Percentiles rank a stretch among this genome's conserved stretches.
Evolutionary conservation across 2,797 vertebrate species (phyloP).

Genomic region (Anguilla obscura): DNA sequence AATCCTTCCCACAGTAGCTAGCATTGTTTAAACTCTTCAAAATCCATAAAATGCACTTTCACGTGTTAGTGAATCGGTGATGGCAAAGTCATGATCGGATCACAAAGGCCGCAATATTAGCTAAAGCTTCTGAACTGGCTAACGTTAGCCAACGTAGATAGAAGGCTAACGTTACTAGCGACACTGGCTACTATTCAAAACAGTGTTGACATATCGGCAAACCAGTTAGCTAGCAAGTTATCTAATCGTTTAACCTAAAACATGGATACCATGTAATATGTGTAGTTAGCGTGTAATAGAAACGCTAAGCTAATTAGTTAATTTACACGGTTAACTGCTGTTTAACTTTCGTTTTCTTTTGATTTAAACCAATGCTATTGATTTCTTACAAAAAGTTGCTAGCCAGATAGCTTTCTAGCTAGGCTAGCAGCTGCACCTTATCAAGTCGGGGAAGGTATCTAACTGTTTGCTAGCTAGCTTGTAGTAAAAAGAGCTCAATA

Average conservation of each 20-base stretch:
- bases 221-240: neutral
- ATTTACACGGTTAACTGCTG: neutral
- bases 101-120: conserved; percentile 5
- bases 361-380: neutral
- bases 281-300: neutral
- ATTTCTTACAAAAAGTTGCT: neutral
- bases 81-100: neutral
- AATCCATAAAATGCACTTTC: neutral
- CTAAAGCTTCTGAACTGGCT: conserved; percentile 2
- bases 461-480: neutral
- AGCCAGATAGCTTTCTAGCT: neutral
- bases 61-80: neutral
- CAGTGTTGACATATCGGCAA: conserved; percentile 13
- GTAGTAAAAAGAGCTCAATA: neutral
- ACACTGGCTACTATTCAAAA: neutral
- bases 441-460: neutral
- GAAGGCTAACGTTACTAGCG: neutral
- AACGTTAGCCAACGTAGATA: neutral
- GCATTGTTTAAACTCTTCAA: neutral
- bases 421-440: conserved; percentile 1
- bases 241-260: neutral
- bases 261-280: neutral
- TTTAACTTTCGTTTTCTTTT: neutral
- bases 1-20: neutral
- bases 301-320: neutral